phyloP scores from a whole-genome alignment of 2,888 invertebrate genomes.

The Mythimna pallens region DNA sequence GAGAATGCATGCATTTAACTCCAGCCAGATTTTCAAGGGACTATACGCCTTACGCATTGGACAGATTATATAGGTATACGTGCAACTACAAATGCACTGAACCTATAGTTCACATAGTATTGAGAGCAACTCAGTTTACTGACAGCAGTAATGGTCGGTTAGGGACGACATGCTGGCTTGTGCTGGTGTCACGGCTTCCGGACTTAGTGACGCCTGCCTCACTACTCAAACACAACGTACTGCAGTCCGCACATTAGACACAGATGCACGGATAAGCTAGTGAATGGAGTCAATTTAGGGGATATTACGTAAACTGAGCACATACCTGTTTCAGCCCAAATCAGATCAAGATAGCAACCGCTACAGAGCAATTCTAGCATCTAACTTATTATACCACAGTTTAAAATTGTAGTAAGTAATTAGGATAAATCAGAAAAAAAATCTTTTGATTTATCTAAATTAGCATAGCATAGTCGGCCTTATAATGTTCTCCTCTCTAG shows the following conservation, averaged over 20 bases:
- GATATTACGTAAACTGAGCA: background rate
- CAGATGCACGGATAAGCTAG: background rate
- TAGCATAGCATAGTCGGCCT: too few species aligned
- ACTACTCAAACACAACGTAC: background rate
- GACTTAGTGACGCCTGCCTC: background rate
- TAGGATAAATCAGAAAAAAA: background rate
- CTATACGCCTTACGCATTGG: too few species aligned
- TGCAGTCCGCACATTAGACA: background rate
- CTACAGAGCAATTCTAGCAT: too few species aligned
- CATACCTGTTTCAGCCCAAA: too few species aligned
- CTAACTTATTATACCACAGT: background rate
- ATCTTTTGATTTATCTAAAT: too few species aligned
- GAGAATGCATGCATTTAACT: too few species aligned
- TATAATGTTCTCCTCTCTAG: too few species aligned
- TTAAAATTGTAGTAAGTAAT: too few species aligned
- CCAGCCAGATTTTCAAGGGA: too few species aligned
- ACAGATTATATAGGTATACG: background rate
- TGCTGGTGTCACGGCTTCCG: background rate
- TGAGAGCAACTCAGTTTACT: background rate
- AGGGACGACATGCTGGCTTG: background rate
- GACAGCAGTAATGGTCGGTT: background rate
- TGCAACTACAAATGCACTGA: background rate
- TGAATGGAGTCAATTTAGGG: background rate
- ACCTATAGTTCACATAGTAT: background rate
- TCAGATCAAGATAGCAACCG: constrained; percentile 2